Conservation (phyloP, 2,797 vertebrate genomes). For the Falco concolor region DNA sequence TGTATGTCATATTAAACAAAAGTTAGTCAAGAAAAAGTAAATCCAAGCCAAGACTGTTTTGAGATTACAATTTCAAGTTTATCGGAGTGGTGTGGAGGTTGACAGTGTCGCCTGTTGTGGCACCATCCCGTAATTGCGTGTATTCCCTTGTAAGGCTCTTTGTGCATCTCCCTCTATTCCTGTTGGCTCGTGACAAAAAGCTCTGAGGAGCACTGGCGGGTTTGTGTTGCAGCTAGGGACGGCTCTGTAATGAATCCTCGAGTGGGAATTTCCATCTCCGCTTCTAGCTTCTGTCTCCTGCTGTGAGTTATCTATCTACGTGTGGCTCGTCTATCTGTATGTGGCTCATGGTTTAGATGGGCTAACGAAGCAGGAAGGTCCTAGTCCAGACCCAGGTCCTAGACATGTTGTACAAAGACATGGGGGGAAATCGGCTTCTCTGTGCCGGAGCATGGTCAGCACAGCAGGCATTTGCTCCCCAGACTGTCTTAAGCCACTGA, state of each 20-base stretch:
- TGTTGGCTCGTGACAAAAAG: background rate
- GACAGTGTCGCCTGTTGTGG: background rate
- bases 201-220: fast-evolving
- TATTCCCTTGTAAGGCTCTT: background rate
- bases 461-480: background rate
- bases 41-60: background rate
- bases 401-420: fast-evolving
- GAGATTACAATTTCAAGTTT: background rate
- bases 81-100: background rate
- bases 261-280: background rate
- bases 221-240: background rate
- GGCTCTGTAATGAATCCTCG: background rate
- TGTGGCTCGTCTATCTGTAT: fast-evolving
- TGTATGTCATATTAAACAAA: background rate
- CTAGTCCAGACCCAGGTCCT: background rate
- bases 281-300: background rate
- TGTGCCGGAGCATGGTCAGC: background rate
- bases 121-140: background rate
- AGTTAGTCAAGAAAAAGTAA: background rate
- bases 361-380: background rate
- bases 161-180: background rate
- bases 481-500: fast-evolving
- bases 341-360: background rate
- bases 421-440: fast-evolving
- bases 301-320: fast-evolving